phyloP scores from a whole-genome alignment of 2,888 invertebrate genomes.

The Chesias legatella region DNA sequence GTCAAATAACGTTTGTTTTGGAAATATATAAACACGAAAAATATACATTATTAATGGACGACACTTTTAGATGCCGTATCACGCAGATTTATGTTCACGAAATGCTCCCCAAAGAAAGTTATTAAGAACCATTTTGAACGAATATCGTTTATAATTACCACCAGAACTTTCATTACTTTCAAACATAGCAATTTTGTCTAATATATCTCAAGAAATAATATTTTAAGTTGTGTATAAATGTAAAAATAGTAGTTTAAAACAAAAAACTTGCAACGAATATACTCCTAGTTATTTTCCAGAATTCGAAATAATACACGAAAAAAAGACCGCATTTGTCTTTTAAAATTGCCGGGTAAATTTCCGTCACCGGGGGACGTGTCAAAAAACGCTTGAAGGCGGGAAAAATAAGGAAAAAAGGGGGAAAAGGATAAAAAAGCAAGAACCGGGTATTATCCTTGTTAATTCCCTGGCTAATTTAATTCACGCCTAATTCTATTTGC shows the following conservation, averaged over 20 bases:
- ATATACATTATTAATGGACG: background rate
- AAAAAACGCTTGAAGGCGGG: slow-evolving; percentile 45
- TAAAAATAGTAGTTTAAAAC: background rate
- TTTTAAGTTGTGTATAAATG: background rate
- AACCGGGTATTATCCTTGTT: slow-evolving; percentile 76
- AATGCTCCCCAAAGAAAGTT: slow-evolving; percentile 22
- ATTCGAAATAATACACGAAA: slow-evolving; percentile 10
- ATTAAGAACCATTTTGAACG: slow-evolving; percentile 16
- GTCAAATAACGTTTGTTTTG: too few relatives aligned
- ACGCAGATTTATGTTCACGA: slow-evolving; percentile 4
- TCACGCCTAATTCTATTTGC: slow-evolving; percentile 79
- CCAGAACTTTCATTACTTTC: slow-evolving; percentile 13
- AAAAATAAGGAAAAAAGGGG: slow-evolving; percentile 56
- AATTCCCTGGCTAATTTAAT: slow-evolving; percentile 78
- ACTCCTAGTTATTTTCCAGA: background rate
- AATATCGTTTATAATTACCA: slow-evolving; percentile 23
- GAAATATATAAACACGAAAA: too few relatives aligned
- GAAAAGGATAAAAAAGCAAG: slow-evolving; percentile 63
- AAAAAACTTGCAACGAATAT: background rate
- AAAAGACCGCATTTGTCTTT: slow-evolving; percentile 23
- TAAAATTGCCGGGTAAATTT: slow-evolving; percentile 28
- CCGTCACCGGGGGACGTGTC: slow-evolving; percentile 33
- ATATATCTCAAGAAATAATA: background rate
- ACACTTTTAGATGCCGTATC: background rate
- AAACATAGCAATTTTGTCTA: background rate